Conservation (phyloP, 2,797 vertebrate species). For the Rhabdophis nuchalis region DNA sequence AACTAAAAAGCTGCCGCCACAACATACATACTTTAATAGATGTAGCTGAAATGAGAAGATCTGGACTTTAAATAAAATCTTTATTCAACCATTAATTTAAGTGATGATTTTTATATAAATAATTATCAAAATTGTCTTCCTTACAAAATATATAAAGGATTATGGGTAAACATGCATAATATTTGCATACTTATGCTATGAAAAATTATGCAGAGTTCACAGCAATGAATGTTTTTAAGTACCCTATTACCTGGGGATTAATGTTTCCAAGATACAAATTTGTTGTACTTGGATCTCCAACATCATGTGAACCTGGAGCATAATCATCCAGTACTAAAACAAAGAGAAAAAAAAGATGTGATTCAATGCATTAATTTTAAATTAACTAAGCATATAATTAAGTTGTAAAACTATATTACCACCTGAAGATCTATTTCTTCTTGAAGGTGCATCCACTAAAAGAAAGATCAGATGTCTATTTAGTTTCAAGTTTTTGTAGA, state of each 20-base stretch:
- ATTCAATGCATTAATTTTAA: constrained; percentile 53
- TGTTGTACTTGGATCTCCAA: constrained; percentile 96
- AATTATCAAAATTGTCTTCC: not conserved
- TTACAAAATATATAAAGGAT: not conserved
- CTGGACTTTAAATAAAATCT: not conserved
- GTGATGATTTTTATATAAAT: not conserved
- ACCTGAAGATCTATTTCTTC: constrained; percentile 98
- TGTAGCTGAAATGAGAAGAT: not conserved
- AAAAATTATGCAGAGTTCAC: not conserved
- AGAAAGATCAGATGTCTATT: constrained; percentile 71
- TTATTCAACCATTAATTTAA: not conserved
- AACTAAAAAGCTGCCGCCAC: not conserved
- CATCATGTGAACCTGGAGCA: constrained; percentile 96
- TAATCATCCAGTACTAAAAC: constrained; percentile 91
- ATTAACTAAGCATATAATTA: constrained; percentile 27
- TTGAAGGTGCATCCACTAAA: constrained; percentile 95
- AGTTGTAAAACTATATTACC: constrained; percentile 81
- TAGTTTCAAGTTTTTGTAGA: constrained; percentile 59
- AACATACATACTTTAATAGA: not conserved
- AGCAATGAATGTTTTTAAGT: not conserved
- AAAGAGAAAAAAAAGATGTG: constrained; percentile 49
- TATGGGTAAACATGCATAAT: not conserved
- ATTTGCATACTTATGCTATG: not conserved
- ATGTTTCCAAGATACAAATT: constrained; percentile 98
- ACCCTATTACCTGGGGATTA: constrained; percentile 88